A percentile compares a stretch with the other conserved stretches of the same genome.
These are phyloP conservation scores for Ectropis grisescens DNA, from an alignment of 1,140 invertebrate genomes.

Conservation along the genomic window DNA sequence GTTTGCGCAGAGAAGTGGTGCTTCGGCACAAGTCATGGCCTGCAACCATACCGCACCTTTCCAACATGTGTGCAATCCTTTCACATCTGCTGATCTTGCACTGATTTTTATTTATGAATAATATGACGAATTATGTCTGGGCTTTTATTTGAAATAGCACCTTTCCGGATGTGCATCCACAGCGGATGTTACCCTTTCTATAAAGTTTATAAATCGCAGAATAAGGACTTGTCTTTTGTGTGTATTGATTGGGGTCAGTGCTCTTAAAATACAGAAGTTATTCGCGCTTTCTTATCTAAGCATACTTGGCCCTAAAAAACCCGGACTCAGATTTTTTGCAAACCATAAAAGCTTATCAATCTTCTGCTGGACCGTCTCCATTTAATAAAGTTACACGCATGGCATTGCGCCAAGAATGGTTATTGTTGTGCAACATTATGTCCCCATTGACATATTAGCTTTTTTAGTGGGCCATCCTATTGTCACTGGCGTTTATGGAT, in stretches of 20 bases:
- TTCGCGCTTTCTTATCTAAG: too few relatives aligned
- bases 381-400: slow-evolving; percentile 58
- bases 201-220: slow-evolving; percentile 26
- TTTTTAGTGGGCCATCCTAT: slow-evolving; percentile 39
- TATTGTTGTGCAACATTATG: slow-evolving; percentile 51
- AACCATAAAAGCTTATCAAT: too few relatives aligned
- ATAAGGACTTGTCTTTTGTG: too few relatives aligned
- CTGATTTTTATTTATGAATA: slow-evolving; percentile 68
- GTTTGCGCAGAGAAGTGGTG: slow-evolving; percentile 17
- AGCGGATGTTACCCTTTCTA: slow-evolving; percentile 44
- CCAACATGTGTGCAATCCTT: slow-evolving; percentile 64
- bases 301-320: too few relatives aligned
- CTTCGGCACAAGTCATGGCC: slow-evolving; percentile 62
- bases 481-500: slow-evolving; percentile 21
- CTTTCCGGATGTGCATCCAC: slow-evolving; percentile 59
- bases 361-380: slow-evolving; percentile 40
- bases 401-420: slow-evolving; percentile 32
- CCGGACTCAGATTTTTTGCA: too few relatives aligned
- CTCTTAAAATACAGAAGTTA: too few relatives aligned
- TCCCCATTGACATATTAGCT: slow-evolving; percentile 52
- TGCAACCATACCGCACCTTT: slow-evolving; percentile 49
- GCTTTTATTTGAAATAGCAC: slow-evolving; percentile 53
- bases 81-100: slow-evolving; percentile 63
- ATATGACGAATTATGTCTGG: slow-evolving; percentile 62
- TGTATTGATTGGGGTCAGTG: too few relatives aligned